phyloP scores from a whole-genome alignment of 2,113 vertebrate genomes.

The Ciconia maguari region DNA sequence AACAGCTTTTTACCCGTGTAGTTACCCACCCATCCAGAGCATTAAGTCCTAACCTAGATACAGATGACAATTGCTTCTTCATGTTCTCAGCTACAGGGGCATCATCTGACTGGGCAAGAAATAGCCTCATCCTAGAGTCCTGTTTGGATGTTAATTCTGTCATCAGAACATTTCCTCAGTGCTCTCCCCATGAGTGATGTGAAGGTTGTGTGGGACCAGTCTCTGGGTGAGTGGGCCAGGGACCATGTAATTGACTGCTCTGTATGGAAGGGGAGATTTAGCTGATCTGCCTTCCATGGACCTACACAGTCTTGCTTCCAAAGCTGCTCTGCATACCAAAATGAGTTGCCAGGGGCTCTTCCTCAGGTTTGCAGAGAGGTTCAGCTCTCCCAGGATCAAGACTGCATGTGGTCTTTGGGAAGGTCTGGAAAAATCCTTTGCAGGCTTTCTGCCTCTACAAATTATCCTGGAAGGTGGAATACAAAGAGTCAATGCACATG shows the following conservation, averaged over 20 bases:
- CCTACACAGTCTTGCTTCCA: not conserved
- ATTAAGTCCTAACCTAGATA: not conserved
- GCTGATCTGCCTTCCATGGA: not conserved
- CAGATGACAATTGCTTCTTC: not conserved
- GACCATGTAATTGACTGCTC: not conserved
- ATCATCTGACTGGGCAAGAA: not conserved
- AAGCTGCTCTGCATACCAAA: not conserved
- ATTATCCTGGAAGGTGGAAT: not conserved
- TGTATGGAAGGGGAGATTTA: not conserved
- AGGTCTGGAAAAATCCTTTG: not conserved
- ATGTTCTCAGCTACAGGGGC: not conserved
- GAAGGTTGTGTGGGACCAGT: not conserved
- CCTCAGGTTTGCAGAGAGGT: not conserved
- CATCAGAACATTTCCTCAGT: not conserved
- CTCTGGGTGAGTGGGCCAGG: not conserved
- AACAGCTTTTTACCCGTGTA: not conserved
- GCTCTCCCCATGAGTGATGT: not conserved
- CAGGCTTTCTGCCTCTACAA: not conserved
- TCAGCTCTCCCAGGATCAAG: not conserved
- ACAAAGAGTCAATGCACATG: not conserved
- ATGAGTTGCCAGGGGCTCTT: not conserved
- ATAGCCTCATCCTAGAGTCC: not conserved
- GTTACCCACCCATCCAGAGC: not conserved
- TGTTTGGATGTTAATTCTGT: not conserved
- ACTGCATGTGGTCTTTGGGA: not conserved